Base-by-base conservation (phyloP, 2,113 vertebrate species). In the Neoarius graeffei region DNA sequence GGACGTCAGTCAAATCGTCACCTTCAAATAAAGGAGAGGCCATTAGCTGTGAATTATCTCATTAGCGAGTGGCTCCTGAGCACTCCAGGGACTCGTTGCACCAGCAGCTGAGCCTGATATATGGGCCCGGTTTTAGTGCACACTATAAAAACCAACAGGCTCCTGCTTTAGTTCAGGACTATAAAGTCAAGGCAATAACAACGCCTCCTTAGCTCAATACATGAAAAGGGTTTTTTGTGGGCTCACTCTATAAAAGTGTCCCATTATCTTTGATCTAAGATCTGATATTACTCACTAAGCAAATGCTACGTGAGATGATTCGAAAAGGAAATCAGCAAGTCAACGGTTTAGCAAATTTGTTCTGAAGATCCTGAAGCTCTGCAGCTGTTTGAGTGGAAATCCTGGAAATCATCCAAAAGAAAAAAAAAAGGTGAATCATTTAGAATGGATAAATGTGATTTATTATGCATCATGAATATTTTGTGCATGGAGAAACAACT, bases 1-100 rank as follows among this genome's bases (percentile, higher is more conserved):
- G 84, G 88, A 92, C 89, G 90, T 89, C 90, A 91, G 90, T 93
- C 89, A 88, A 91, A 86, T 87, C 87, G 81, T 93, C 90, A 93
- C 88, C 90, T 92, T 89, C 89, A 89, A 88, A 92, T 90, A 90
- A 93, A 91, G 91, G 79, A 73, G 89, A 59, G 83, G 85, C 73
- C 25, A 85, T 91, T 87, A 89, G 77, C 67, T 86, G 88, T 87
- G 90, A 92, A 91, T 88, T 91, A 92, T 91, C 92, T 92, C 90
- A 92, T 92, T 92, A 92, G 85, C 88, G 88, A 67, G 66, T 64
- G 66, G 84, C 82, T 88, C 81, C 76, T 30, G 85, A 62, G 89
- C 83, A 87, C 90, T 91, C 90, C 59, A 14, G 88, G 90, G 92
- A 89, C 81, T 77, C 81, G 79, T 89, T 92, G 86, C 62, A 83